Conservation (phyloP, 2,797 vertebrate genomes). For the Sebastes oblongus region DNA sequence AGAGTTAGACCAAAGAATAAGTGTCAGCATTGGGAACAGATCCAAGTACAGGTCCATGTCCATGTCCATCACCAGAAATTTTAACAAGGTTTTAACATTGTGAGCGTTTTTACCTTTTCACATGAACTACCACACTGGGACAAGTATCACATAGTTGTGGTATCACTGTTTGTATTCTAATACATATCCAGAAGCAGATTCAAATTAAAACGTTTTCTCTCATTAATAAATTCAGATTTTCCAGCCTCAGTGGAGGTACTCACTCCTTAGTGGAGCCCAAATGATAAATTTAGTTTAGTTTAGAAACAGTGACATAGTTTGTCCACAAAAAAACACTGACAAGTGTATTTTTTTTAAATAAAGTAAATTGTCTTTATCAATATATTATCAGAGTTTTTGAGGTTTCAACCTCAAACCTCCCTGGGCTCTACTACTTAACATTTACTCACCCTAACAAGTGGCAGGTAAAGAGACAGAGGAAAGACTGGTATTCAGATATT, state of each 20-base stretch:
- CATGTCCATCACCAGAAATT: background rate
- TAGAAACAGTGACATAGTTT: background rate
- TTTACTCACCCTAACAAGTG: background rate
- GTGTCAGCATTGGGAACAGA: background rate
- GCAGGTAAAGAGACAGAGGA: background rate
- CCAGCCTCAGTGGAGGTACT: background rate
- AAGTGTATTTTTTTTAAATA: background rate
- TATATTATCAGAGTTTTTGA: background rate
- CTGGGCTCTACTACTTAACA: background rate
- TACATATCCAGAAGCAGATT: background rate
- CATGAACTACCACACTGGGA: background rate
- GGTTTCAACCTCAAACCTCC: background rate
- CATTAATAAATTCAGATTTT: background rate
- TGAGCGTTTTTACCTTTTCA: background rate
- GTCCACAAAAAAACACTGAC: background rate
- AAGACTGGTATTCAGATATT: background rate
- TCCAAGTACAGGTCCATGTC: background rate
- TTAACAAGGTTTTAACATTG: background rate
- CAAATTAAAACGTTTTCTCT: background rate
- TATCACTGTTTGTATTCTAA: background rate
- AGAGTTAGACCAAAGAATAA: background rate
- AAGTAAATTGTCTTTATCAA: background rate
- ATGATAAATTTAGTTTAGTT: background rate
- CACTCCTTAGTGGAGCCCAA: background rate
- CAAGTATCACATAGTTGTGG: background rate